Evolutionary conservation across 2,888 invertebrate species (phyloP).

Genomic region (Mythimna albipuncta): DNA sequence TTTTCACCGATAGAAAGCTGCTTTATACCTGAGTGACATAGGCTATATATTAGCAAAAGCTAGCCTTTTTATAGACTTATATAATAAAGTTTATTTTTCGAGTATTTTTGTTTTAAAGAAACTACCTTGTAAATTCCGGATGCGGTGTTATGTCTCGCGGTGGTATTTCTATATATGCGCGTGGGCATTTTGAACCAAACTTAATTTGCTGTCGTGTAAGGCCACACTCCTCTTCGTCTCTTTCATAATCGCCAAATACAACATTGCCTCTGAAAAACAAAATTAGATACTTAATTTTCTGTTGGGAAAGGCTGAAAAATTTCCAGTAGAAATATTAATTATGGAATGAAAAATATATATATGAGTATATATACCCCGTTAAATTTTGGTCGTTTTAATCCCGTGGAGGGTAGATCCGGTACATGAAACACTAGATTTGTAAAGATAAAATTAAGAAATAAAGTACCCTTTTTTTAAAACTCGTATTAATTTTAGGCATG

Average conservation of each 20-base stretch:
- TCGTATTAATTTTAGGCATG: too few species aligned
- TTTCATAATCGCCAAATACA: conserved; percentile 85
- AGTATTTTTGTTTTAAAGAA: background rate
- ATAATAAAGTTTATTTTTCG: background rate
- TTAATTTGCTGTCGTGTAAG: conserved; percentile 74
- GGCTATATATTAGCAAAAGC: too few species aligned
- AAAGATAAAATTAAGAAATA: too few species aligned
- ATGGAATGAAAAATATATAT: background rate
- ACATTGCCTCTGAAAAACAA: conserved; percentile 76
- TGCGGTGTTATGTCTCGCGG: conserved; percentile 78
- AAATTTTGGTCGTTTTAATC: too few species aligned
- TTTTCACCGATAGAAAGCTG: too few species aligned
- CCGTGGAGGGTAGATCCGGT: too few species aligned
- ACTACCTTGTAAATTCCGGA: conserved; percentile 83
- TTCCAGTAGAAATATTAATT: background rate
- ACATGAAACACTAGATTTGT: too few species aligned
- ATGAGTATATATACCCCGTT: too few species aligned
- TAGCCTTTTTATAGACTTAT: too few species aligned
- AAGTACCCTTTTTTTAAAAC: too few species aligned
- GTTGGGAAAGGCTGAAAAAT: background rate
- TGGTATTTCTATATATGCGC: conserved; percentile 83
- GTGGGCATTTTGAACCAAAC: conserved; percentile 74
- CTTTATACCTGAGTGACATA: too few species aligned
- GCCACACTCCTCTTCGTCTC: conserved; percentile 82
- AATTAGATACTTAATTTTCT: background rate